Base-by-base conservation (phyloP, 2,888 invertebrate genomes). In the Acanthosepion lycidas region DNA sequence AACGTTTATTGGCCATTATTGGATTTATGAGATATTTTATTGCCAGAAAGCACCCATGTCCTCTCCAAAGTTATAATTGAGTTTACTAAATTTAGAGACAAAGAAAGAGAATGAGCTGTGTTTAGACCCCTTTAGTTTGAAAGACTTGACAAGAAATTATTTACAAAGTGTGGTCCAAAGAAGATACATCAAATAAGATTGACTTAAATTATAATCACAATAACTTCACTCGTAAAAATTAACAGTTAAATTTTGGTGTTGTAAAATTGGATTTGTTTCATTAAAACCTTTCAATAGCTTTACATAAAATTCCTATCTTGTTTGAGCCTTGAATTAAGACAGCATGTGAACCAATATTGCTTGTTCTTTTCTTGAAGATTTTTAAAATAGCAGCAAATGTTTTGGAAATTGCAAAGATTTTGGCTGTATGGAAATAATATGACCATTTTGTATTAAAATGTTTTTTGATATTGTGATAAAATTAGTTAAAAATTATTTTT, bases 21-120 rank as follows among this genome's bases (percentile, higher is more conserved):
- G 78, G 78, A n/a, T 78, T 78, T 78, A 78, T 78, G n/a, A n/a
- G 33, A 78, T 78, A 78, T 78, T 78, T 78, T 78, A 78, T 78
- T 78, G 78, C 78, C 78, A 78, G 78, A 78, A 78, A n/a, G 15
- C n/a, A 78, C 78, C 78, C 78, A n/a, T 78, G 78, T 78, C 78
- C 78, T 78, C 33, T 78, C 78, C 78, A 78, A 78, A n/a, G 78
- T 78, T 78, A 78, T 78, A 78, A 78, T n/a, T 78, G 78, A 78
- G 78, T 78, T 78, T 78, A 42, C 20, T 8, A 18, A n/a, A 78
- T 78, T 78, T 78, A n/a, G 78, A 15, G n/a, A 33, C 78, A 78
- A 78, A 78, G 33, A n/a, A 78, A 78, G n/a, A 78, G n/a, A 78
- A 78, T n/a, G 8, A 78, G 8, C 78, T n/a, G 6, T 78, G 78